Base-by-base conservation (phyloP, 2,888 invertebrate species). In the Melolontha melolontha region DNA sequence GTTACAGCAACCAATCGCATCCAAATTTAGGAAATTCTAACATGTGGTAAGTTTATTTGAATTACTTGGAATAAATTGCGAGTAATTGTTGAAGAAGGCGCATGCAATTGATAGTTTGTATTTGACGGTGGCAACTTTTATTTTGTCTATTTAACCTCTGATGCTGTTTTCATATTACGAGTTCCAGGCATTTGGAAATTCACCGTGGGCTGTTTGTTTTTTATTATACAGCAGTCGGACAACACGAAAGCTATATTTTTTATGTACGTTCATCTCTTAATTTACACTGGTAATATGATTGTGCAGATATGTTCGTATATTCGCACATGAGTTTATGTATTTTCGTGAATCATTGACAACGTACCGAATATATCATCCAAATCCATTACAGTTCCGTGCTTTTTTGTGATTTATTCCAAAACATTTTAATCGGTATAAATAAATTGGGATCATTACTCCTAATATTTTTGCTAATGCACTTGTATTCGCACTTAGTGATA, bases 341-440 rank as follows among this genome's bases (percentile, higher is more conserved):
- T 10, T 17, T 8, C 5, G 22, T 7, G 5, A n/a, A 12, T 51
- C 51, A 29, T 29, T 29, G 27, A 51, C 27, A 51, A 51, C 51
- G 29, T 51, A 11, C 12, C 29, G 29, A 51, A 51, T 51, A 51
- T 51, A 51, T 51, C 51, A 51, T 29, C 12, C 10, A 22, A 51
- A 12, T 51, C 29, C 51, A 29, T 51, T 51, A 27, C 29, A 29
- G 29, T 51, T 34, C 51, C 29, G 51, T 12, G 27, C 29, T 29
- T 51, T 51, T 51, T 51, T 29, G 29, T 51, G 51, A 29, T 51
- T 51, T 51, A 51, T 51, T 51, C n/a, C n/a, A n/a, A n/a, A n/a
- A n/a, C n/a, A n/a, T n/a, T n/a, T n/a, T n/a, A n/a, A n/a, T n/a
- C n/a, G n/a, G n/a, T n/a, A n/a, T n/a, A n/a, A n/a, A n/a, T n/a